Percentiles rank a stretch among this genome's conserved stretches.
Evolutionary conservation across 2,888 invertebrate species (phyloP).

Genomic region (Mythimna albipuncta): DNA sequence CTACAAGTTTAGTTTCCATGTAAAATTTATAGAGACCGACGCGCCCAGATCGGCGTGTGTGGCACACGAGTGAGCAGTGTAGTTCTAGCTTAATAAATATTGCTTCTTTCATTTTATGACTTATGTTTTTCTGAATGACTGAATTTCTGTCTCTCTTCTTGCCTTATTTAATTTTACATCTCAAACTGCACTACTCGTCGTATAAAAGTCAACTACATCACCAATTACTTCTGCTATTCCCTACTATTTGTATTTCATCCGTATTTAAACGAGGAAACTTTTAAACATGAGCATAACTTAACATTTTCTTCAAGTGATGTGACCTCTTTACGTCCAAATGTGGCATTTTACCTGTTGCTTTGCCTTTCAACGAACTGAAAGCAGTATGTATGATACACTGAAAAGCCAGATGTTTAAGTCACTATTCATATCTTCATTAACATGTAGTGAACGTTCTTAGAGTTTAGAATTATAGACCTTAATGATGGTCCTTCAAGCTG

Average conservation of each 20-base stretch:
- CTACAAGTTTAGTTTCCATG: no score
- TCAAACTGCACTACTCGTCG: not conserved
- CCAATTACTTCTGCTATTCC: not conserved
- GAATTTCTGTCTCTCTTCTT: not conserved
- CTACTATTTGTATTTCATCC: not conserved
- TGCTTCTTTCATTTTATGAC: no score
- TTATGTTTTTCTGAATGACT: no score
- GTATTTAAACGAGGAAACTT: not conserved
- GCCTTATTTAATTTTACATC: no score
- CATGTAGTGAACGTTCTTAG: conserved; percentile 23
- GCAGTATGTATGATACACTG: conserved; percentile 24
- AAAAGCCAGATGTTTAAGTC: conserved; percentile 37
- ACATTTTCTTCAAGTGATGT: conserved; percentile 24
- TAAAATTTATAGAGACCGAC: no score
- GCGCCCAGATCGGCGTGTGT: no score
- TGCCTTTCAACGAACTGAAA: conserved; percentile 37
- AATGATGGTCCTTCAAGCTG: conserved; percentile 9
- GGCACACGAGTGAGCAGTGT: no score
- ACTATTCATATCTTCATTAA: conserved; percentile 36
- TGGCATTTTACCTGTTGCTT: conserved; percentile 46
- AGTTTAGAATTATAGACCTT: conserved; percentile 2
- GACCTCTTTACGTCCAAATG: conserved; percentile 44
- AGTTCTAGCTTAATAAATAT: no score
- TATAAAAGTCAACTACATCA: not conserved
- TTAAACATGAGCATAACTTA: conserved; percentile 18